Evolutionary conservation across 1,140 invertebrate genomes (phyloP), one percentile per base, ranked within the genome.

Genomic region (Acyrthosiphon pisum): DNA sequence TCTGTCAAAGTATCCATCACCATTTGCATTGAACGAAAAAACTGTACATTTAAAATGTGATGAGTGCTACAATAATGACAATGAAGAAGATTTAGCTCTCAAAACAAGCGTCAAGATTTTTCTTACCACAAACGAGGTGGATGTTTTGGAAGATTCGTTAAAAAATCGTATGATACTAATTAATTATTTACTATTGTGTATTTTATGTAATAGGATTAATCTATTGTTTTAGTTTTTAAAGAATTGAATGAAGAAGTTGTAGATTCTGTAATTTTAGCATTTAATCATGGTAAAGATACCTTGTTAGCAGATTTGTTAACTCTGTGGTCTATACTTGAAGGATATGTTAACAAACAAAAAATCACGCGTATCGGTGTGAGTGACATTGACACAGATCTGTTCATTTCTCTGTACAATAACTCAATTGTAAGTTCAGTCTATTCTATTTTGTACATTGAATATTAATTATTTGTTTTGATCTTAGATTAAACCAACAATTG

Each of bases 401-500:
- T 99, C 90, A 96, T 97, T 68, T 95, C 97, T 93, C 95, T 99
- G 0, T 97, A 98, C 95, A 96, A 97, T 30, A 97, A 96, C 96
- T 97, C 98, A n/a, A 96, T 96, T 94, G 97, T 97, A 95, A 95
- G 95, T 89, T 84, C 11, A 68, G 46, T 48, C 4, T 44, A 91
- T 83, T 81, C 11, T 30, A 76, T 44, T 48, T 44, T 20, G 6
- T 76, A 37, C 26, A 37, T 9, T 53, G 23, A 50, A 50, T 48
- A 48, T 89, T 35, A 8, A 93, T 86, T 48, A 91, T 11, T 68
- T 93, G 86, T 94, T 90, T 90, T 89, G 94, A 94, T 95, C 94
- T 44, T 94, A 97, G 96, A 95, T 98, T 2, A 98, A 98, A 94
- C 99, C 99, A 35, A 97, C 96, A 94, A 98, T 99, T 93, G 97